phyloP scores from a whole-genome alignment of 2,113 vertebrate species.

The Mystacornis crossleyi region DNA sequence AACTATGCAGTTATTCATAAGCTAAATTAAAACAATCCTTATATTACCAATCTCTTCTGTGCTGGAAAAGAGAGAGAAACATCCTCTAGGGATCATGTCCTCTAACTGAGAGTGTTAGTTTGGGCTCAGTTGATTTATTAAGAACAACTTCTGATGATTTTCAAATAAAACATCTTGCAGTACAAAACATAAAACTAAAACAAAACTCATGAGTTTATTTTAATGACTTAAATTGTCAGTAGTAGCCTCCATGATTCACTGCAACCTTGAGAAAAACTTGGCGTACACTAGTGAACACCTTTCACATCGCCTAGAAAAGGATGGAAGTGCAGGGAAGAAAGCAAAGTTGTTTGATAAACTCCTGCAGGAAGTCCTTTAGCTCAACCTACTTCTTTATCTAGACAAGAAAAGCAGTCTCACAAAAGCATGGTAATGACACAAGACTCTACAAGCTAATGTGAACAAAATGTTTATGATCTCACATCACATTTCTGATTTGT shows the following conservation, averaged over 20 bases:
- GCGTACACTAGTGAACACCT: background rate
- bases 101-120: background rate
- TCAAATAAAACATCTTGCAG: background rate
- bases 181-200: background rate
- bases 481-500: background rate
- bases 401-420: background rate
- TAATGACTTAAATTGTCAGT: background rate
- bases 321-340: background rate
- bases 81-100: background rate
- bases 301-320: background rate
- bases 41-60: background rate
- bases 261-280: background rate
- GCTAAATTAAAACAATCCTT: background rate
- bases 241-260: background rate
- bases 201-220: background rate
- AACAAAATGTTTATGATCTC: background rate
- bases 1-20: background rate
- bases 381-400: background rate
- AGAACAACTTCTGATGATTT: background rate
- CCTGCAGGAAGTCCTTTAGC: background rate
- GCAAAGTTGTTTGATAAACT: background rate
- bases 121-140: background rate
- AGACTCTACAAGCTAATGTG: background rate
- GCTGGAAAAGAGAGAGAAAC: background rate
- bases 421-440: background rate